Evolutionary conservation across 1,140 invertebrate genomes (phyloP).

Genomic region (Caenorhabditis brenneri): DNA sequence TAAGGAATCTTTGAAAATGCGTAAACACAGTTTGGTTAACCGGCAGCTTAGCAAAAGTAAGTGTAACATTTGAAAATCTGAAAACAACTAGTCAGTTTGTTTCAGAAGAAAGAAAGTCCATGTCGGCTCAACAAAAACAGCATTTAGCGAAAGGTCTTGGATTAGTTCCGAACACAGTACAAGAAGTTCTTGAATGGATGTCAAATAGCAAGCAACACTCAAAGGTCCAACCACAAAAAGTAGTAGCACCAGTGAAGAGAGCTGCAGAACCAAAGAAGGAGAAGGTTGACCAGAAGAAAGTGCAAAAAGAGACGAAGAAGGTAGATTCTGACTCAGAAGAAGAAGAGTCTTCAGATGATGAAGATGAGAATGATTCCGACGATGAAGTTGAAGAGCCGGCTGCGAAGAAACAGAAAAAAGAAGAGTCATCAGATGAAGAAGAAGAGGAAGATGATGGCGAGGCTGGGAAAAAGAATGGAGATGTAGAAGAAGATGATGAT

Average conservation of each 20-base stretch:
- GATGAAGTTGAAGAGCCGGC: neutral
- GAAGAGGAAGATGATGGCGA: neutral
- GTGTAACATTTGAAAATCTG: neutral
- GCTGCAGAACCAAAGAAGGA: neutral
- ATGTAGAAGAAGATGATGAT: neutral
- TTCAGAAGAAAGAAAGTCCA: constrained; percentile 35
- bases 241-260: neutral
- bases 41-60: constrained; percentile 23
- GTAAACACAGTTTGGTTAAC: constrained; percentile 27
- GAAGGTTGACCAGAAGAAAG: neutral
- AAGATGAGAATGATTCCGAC: neutral
- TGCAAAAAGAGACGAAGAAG: neutral
- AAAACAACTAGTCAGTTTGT: too few species aligned
- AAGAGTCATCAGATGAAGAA: neutral
- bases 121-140: constrained; percentile 16
- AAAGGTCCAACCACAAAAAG: neutral
- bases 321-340: neutral
- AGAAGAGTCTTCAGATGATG: neutral
- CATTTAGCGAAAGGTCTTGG: constrained; percentile 6
- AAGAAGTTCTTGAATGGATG: constrained; percentile 34
- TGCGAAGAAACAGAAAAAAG: neutral
- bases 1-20: constrained; percentile 14
- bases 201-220: constrained; percentile 15
- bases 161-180: neutral
- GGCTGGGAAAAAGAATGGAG: neutral